Percentiles rank a stretch among this genome's conserved stretches.
These are phyloP conservation scores for Meleagris gallopavo DNA, from an alignment of 2,113 vertebrate species.

Conservation along the genomic window DNA sequence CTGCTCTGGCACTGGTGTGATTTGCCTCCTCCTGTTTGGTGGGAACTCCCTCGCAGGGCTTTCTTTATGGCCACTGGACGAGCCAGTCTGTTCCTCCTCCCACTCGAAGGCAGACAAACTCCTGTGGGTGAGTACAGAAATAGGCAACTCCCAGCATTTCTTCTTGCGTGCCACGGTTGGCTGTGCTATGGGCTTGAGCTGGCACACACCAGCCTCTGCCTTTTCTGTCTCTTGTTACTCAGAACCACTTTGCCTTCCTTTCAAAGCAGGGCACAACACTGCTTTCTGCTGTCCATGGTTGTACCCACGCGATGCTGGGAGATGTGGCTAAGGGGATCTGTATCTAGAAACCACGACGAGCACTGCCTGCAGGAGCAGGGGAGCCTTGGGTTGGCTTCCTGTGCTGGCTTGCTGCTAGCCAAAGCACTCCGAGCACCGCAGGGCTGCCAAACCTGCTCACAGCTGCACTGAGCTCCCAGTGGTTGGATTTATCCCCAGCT, in stretches of 20 bases:
- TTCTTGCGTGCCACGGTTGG: not conserved
- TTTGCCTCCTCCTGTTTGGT: slow-evolving; percentile 3
- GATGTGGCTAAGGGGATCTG: not conserved
- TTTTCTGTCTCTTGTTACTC: not conserved
- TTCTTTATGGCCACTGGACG: slow-evolving; percentile 29
- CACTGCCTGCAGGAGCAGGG: not conserved
- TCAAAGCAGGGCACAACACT: not conserved
- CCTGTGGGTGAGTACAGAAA: not conserved
- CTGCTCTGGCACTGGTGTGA: not conserved
- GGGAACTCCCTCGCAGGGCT: not conserved
- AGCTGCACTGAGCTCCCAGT: not conserved
- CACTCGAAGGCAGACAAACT: not conserved
- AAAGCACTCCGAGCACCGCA: not conserved
- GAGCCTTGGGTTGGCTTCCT: not conserved
- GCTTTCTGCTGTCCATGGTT: not conserved
- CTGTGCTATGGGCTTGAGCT: not conserved
- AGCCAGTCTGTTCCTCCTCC: slow-evolving; percentile 47
- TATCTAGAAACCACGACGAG: not conserved
- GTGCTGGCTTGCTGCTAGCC: not conserved
- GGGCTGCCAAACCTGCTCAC: slow-evolving; percentile 23
- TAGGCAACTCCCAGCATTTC: slow-evolving; percentile 10
- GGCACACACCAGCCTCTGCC: not conserved
- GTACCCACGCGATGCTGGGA: not conserved
- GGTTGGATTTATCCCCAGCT: not conserved
- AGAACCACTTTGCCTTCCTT: not conserved